These are phyloP conservation scores for Phortica variegata DNA, from an alignment of 1,140 invertebrate species.

Conservation along the genomic window DNA sequence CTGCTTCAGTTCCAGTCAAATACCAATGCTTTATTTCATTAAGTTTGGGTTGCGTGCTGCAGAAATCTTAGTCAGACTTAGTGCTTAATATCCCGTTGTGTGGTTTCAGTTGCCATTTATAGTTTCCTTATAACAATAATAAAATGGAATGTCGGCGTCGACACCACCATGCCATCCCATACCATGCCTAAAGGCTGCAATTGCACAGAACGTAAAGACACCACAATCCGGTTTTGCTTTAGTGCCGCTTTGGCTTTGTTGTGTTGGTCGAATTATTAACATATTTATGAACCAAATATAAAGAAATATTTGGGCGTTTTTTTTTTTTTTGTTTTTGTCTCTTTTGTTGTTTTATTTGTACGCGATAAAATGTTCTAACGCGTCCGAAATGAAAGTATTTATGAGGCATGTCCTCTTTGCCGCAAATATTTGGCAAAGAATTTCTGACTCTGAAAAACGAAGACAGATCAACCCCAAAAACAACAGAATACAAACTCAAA, in stretches of 20 bases:
- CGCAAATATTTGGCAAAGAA: constrained; percentile 31
- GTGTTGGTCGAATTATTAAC: constrained; percentile 41
- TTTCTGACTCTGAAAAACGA: constrained; percentile 19
- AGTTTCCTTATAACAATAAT: too few species aligned
- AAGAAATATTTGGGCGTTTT: constrained; percentile 26
- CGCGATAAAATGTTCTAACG: too few species aligned
- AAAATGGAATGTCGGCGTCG: too few species aligned
- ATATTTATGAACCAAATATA: constrained; percentile 45
- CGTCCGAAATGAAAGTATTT: too few species aligned
- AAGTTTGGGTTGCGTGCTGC: constrained; percentile 28
- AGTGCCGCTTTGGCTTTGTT: background rate
- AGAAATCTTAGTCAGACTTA: constrained; percentile 41
- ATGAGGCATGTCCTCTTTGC: constrained; percentile 13
- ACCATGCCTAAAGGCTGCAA: too few species aligned
- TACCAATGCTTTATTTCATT: constrained; percentile 52
- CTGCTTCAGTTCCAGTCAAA: too few species aligned
- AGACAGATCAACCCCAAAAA: constrained; percentile 4
- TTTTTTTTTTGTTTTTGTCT: constrained; percentile 4
- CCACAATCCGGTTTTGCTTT: too few species aligned
- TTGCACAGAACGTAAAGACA: too few species aligned
- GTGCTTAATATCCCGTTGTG: constrained; percentile 50
- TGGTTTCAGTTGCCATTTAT: constrained; percentile 41
- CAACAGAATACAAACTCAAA: constrained; percentile 37
- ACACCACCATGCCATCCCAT: too few species aligned
- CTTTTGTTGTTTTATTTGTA: constrained; percentile 13